A percentile compares a stretch with the other conserved stretches of the same genome.
These are phyloP conservation scores for Sinotaia quadrata DNA, from an alignment of 2,888 invertebrate species.

Conservation along the genomic window DNA sequence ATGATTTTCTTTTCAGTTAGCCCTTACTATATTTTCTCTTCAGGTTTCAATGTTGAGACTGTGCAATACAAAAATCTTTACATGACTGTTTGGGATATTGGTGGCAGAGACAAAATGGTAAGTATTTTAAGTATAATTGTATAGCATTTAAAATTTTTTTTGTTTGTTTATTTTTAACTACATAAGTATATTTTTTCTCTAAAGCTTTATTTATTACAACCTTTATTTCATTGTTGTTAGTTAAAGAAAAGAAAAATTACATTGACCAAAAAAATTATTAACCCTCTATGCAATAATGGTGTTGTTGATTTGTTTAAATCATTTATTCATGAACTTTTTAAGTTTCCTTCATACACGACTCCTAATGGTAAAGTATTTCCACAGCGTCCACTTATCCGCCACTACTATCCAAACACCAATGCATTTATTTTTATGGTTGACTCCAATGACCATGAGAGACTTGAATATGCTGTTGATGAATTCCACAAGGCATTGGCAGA, in stretches of 20 bases:
- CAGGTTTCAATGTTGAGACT: slow-evolving; percentile 49
- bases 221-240: too few relatives aligned
- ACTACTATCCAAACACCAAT: slow-evolving; percentile 44
- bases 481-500: slow-evolving; percentile 28
- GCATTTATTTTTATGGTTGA: slow-evolving; percentile 50
- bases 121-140: slow-evolving; percentile 20
- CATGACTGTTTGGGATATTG: slow-evolving; percentile 49
- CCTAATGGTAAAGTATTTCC: too few relatives aligned
- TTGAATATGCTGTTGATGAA: slow-evolving; percentile 38
- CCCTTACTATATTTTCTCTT: not conserved
- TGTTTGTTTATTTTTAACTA: not conserved
- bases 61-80: slow-evolving; percentile 38
- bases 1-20: not conserved
- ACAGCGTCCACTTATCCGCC: slow-evolving; percentile 43
- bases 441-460: slow-evolving; percentile 44
- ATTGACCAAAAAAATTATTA: too few relatives aligned
- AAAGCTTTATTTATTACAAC: too few relatives aligned
- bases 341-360: too few relatives aligned
- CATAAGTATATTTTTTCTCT: not conserved
- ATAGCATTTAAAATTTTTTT: not conserved
- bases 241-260: too few relatives aligned
- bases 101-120: slow-evolving; percentile 46
- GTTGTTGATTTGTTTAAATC: too few relatives aligned
- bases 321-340: too few relatives aligned
- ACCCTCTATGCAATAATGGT: too few relatives aligned